Percentiles rank a stretch among this genome's conserved stretches.
Evolutionary conservation across 2,888 invertebrate species (phyloP).

Genomic region (Nomada fucata): DNA sequence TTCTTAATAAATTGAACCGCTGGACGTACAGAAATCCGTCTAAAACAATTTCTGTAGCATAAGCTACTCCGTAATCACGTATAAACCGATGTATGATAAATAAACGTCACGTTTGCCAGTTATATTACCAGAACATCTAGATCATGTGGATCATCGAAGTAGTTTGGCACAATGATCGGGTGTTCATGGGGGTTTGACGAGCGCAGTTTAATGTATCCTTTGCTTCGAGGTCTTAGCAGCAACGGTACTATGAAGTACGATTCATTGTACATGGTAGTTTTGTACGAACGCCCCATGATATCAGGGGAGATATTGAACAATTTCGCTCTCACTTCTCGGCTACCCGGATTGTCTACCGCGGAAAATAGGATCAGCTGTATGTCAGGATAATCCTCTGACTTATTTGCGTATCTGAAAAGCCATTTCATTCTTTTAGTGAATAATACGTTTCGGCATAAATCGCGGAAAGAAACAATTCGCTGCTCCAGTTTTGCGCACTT

Average conservation of each 20-base stretch:
- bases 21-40: no score
- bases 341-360: conserved; percentile 13
- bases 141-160: conserved; percentile 90
- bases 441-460: background rate
- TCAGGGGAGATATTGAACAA: background rate
- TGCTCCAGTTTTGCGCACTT: background rate
- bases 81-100: no score
- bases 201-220: conserved; percentile 86
- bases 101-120: background rate
- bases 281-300: background rate
- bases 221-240: conserved; percentile 56
- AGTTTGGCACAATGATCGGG: conserved; percentile 95
- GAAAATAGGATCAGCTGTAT: conserved; percentile 36
- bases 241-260: conserved; percentile 22
- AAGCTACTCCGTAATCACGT: no score
- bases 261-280: conserved; percentile 15
- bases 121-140: conserved; percentile 88
- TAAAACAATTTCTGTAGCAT: no score
- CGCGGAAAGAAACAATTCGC: background rate
- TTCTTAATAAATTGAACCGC: no score
- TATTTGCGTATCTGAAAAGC: conserved; percentile 46
- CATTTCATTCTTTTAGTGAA: background rate
- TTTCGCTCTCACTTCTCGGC: conserved; percentile 11
- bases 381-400: conserved; percentile 52
- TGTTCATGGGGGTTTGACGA: conserved; percentile 89